Evolutionary conservation across 2,113 vertebrate genomes (phyloP).

Genomic region (Sinocyclocheilus anophthalmus): DNA sequence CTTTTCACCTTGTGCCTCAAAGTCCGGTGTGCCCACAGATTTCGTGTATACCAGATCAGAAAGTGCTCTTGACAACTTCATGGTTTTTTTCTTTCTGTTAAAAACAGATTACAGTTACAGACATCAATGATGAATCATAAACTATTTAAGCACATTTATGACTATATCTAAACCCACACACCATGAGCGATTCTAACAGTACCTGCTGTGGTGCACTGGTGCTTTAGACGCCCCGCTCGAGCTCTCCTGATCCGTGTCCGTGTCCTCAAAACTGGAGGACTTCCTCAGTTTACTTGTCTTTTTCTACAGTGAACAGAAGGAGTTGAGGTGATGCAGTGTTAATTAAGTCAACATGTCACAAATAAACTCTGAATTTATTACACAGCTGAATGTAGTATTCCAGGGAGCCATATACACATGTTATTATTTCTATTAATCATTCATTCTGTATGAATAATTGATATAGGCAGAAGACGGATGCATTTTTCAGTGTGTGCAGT

Average conservation of each 20-base stretch:
- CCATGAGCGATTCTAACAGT: background rate
- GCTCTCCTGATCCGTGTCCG: conserved; percentile 83
- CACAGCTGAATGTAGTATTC: background rate
- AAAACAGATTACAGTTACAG: background rate
- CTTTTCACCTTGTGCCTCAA: conserved; percentile 85
- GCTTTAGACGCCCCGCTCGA: conserved; percentile 78
- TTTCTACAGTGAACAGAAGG: conserved; percentile 75
- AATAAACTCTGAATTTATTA: background rate
- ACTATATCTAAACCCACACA: background rate
- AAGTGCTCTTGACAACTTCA: conserved; percentile 93
- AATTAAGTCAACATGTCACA: background rate
- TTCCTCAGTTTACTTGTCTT: conserved; percentile 88
- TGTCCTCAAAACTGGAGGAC: conserved; percentile 86
- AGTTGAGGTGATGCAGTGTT: background rate
- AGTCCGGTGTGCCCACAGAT: conserved; percentile 90
- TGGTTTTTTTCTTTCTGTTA: conserved; percentile 89
- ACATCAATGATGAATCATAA: background rate
- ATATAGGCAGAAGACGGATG: background rate
- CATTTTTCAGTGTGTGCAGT: background rate
- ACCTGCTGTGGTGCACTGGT: conserved; percentile 83
- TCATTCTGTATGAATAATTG: background rate
- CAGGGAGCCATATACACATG: background rate
- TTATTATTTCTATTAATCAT: background rate
- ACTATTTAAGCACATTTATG: background rate
- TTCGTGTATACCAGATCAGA: conserved; percentile 96